Evolutionary conservation across 2,797 vertebrate species (phyloP).

Genomic region (Gephyroberyx darwinii): DNA sequence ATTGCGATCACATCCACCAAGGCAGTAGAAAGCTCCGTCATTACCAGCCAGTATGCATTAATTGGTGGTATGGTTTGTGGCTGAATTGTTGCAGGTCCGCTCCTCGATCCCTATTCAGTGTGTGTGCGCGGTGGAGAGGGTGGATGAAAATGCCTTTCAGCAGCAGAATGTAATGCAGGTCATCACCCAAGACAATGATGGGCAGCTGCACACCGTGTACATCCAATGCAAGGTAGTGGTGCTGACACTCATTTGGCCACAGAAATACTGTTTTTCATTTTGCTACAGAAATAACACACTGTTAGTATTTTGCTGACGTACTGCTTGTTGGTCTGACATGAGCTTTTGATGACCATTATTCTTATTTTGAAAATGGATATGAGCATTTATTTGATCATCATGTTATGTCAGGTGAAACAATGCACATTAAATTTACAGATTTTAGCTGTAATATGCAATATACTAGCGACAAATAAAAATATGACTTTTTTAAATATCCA

Average conservation of each 20-base stretch:
- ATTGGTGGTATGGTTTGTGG: slow-evolving; percentile 62
- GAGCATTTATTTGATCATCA: too few relatives aligned
- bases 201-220: slow-evolving; percentile 86
- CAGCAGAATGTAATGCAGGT: slow-evolving; percentile 93
- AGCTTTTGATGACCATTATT: too few relatives aligned
- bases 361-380: too few relatives aligned
- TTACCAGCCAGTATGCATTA: slow-evolving; percentile 38
- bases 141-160: slow-evolving; percentile 93
- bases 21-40: slow-evolving; percentile 11
- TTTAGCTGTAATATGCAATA: too few relatives aligned
- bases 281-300: not conserved
- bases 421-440: not conserved
- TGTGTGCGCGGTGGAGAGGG: slow-evolving; percentile 90
- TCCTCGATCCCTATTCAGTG: slow-evolving; percentile 82
- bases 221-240: slow-evolving; percentile 91
- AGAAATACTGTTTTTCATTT: not conserved
- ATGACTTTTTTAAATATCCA: too few relatives aligned
- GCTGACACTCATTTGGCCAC: slow-evolving; percentile 6
- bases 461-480: too few relatives aligned
- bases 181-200: slow-evolving; percentile 82
- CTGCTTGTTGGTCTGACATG: too few relatives aligned
- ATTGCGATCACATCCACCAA: not conserved
- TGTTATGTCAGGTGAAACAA: not conserved
- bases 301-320: not conserved
- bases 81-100: slow-evolving; percentile 78